Evolutionary conservation across 1,140 invertebrate species (phyloP), one percentile per base, ranked within the genome.

Genomic region (Ips nitidus): DNA sequence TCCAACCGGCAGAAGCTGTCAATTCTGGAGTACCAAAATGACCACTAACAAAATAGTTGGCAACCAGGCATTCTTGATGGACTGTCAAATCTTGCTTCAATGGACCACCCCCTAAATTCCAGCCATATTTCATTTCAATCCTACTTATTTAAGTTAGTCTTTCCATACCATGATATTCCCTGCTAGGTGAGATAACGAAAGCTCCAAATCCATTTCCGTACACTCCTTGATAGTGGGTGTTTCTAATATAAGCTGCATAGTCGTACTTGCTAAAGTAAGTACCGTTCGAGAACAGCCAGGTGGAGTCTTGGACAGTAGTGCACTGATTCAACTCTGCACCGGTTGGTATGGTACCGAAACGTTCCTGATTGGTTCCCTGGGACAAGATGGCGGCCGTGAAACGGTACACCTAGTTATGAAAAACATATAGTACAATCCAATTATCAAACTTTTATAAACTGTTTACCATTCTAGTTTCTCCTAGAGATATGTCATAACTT

Each of bases 151-250:
- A 22, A 22, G 22, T 22, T 22, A 22, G 22, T 0, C 22, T 22
- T 22, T 22, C 22, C 22, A 22, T 22, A 22, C 41, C 64, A 58
- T 66, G 64, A 40, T 66, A 66, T 50, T 66, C 64, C 4, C 64
- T 37, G 42, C 64, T 66, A 37, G 41, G 40, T 37, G 64, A 66
- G 36, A 66, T 36, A 2, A 66, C 64, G 53, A 66, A 66, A 2
- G 64, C 64, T 47, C 64, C 64, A 40, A 45, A 66, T 4, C 64
- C 64, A 39, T 66, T 66, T 57, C 64, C 64, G 43, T 66, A 66
- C 2, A 66, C 64, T 8, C 64, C 64, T 42, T 66, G 64, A 36
- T 66, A 66, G n/a, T 41, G 43, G 2, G 64, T 66, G n/a, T 66
- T 55, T 50, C 64, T 57, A 40, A 66, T 37, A 36, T 66, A 66